These are phyloP conservation scores for Leptinotarsa tumamoca DNA, from an alignment of 2,888 invertebrate genomes.

Conservation along the genomic window DNA sequence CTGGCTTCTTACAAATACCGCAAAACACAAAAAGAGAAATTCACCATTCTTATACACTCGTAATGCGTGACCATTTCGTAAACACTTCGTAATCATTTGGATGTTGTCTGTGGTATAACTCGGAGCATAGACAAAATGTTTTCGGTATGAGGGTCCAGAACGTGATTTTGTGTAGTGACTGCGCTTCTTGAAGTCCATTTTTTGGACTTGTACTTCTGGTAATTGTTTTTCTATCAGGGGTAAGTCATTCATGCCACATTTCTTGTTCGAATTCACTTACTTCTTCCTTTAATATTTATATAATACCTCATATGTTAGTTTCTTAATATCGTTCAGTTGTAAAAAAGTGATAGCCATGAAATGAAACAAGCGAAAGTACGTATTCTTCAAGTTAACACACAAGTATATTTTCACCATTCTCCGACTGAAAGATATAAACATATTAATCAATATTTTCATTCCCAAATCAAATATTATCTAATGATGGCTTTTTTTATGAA, in stretches of 20 bases:
- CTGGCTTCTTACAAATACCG: neutral
- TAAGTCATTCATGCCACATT: neutral
- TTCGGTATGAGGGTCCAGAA: constrained; percentile 9
- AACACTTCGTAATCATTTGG: constrained; percentile 2
- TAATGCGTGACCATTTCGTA: constrained; percentile 3
- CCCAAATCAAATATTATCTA: neutral
- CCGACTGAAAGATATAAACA: too few species aligned
- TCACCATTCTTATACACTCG: neutral
- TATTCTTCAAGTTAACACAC: too few species aligned
- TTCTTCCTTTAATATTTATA: too few species aligned
- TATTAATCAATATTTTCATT: neutral
- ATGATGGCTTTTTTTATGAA: neutral
- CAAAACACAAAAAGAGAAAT: constrained; percentile 11
- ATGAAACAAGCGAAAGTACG: too few species aligned
- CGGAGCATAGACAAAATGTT: neutral
- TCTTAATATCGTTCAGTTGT: too few species aligned
- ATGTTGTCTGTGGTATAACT: neutral
- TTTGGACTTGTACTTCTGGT: neutral
- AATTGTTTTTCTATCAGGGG: neutral
- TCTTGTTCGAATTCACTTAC: too few species aligned
- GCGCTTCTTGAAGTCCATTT: neutral
- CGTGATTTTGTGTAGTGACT: neutral
- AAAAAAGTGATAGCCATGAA: too few species aligned
- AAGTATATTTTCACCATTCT: too few species aligned
- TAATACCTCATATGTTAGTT: too few species aligned